Conservation (phyloP, 2,888 invertebrate species). For the Spisula subtruncata region DNA sequence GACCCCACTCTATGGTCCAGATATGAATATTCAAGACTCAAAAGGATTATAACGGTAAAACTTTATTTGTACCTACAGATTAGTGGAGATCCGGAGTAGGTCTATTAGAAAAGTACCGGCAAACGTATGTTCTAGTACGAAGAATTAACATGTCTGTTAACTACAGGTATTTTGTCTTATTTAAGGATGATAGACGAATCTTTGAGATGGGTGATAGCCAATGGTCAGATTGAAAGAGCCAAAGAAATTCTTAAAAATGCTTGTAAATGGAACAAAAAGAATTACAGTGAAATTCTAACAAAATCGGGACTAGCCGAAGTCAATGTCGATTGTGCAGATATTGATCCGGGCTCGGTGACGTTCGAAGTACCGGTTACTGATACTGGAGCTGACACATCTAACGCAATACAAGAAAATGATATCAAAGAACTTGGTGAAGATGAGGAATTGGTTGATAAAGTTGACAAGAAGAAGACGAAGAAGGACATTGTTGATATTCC, state of each 20-base stretch:
- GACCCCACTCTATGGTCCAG: too few species aligned
- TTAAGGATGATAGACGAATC: constrained; percentile 77
- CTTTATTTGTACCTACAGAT: too few species aligned
- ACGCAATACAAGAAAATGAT: neutral
- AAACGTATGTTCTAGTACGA: too few species aligned
- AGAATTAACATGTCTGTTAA: too few species aligned
- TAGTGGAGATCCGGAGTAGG: too few species aligned
- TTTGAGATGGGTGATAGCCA: constrained; percentile 77
- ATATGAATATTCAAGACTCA: too few species aligned
- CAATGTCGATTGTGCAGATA: too few species aligned
- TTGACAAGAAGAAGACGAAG: neutral
- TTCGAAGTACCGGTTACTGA: too few species aligned
- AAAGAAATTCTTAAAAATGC: constrained; percentile 73
- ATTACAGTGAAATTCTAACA: constrained; percentile 46
- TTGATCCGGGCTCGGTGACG: neutral
- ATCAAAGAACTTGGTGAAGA: neutral
- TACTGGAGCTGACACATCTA: neutral
- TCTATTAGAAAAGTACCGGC: too few species aligned
- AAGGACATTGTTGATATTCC: neutral
- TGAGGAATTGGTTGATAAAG: neutral
- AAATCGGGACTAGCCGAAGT: constrained; percentile 36
- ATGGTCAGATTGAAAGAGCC: constrained; percentile 68
- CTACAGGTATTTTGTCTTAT: neutral
- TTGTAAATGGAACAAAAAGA: constrained; percentile 70
- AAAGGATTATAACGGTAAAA: too few species aligned